Base-by-base conservation (phyloP, 2,797 vertebrate genomes). In the Eleutherodactylus coqui region DNA sequence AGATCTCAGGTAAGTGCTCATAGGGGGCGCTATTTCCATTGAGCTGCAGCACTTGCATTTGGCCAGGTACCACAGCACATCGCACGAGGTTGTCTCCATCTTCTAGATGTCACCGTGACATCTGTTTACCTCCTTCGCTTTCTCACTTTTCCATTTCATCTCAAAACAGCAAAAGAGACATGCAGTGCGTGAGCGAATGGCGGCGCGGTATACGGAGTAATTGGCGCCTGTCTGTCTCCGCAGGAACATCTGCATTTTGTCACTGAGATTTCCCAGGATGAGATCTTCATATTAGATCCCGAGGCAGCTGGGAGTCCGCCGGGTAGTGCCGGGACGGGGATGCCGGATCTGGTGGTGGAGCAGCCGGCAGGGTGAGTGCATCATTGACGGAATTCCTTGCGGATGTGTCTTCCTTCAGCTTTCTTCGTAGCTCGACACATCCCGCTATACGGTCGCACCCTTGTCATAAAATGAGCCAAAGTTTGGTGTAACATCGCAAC, bases 161-260 rank as follows among this genome's bases (percentile, higher is more conserved):
- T 62, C 27, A 21, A 4, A 51, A 62, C 58, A 62, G 27, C 27
- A 13, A 5, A 29, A 62, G 32, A 29, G 11, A 62, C 29, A 62
- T 29, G 58, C 29, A 32, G 58, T 62, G 58, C 58, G n/a, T 62
- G 77, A 80, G 14, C 58, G 67, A 41, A 47, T 58, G 16, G n/a
- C 21, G 36, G 38, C 24, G 32, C 8, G 32, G 24, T 55, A n/a
- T 49, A 69, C 5, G 1, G 62, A 14, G 38, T 70, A 53, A 70
- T 41, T 53, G 32, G 10, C 10, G 32, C 21, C 2, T 67, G 5
- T 82, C 34, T 43, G 6, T 69, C n/a, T 79, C 75, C 86, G 82
- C 85, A 99, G 98, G 98, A 99, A 95, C 98, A 99, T 90, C 96
- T 99, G 86, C 98, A 99, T 94, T 99, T 98, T 91, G 98, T 99